Evolutionary conservation across 2,797 vertebrate genomes (phyloP), one percentile per base, ranked within the genome.

Genomic region (Xerus rutilus): DNA sequence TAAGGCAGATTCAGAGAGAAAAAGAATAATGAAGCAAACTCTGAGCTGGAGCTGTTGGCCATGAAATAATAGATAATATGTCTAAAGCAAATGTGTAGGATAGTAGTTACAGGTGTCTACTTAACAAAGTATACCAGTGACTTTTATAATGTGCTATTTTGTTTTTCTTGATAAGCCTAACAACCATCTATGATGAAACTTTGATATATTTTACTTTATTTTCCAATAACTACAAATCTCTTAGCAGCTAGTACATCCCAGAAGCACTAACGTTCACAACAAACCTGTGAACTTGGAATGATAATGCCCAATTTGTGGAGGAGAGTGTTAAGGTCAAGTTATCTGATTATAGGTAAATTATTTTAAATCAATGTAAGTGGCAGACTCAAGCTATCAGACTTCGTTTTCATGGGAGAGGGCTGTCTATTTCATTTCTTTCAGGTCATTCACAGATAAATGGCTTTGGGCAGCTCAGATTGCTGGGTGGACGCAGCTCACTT

Each of bases 11-110:
- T 72, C 21, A 72, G 10, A 70, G 52, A 76, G 15, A 96, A 64
- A 54, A 54, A 95, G 59, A 95, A 65, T 54, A 94, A 93, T 17
- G 45, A 89, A 14, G 32, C 30, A 87, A 84, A 64, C 69, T 89
- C 52, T 69, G 39, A 35, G 35, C 30, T 91, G 52, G 30, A 25
- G n/a, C 15, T 65, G 11, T 52, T 78, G 74, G 62, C 32, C 43
- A 69, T 17, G 25, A 78, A 86, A 74, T 81, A 89, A 92, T 32
- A 83, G 52, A 83, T 49, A 47, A 62, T 67, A 69, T 2, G 18
- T 9, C 45, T 32, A 65, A 91, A 43, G 92, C 49, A 95, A 76
- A 83, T 64, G 47, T 17, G 15, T 18, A 79, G 28, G 23, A 49
- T 12, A 89, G 45, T 62, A 52, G 70, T 64, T n/a, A 83, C 25